Evolutionary conservation across 1,140 invertebrate species (phyloP), one percentile per base, ranked within the genome.

Genomic region (Tribolium madens): DNA sequence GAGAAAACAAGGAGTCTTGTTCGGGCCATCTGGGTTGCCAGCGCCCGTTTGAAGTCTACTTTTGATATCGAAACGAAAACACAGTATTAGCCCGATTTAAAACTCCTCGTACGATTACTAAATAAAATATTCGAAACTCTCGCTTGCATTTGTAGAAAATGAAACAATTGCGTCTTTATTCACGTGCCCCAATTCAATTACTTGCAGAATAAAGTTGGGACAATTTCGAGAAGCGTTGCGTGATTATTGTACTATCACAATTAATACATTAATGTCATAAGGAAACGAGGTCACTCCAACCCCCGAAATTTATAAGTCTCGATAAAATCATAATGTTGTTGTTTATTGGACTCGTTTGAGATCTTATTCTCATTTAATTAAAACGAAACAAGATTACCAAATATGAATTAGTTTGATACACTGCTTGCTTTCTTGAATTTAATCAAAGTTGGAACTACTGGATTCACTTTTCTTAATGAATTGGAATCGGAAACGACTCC

Each of bases 1-100:
- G 21, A 64, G 57, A 64, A 64, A 64, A 64, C 26, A 64, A 33
- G 7, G 57, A 31, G 26, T 31, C 57, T 64, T 64, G 57, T 64
- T 42, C 57, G 5, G 26, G n/a, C 21, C 21, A 12, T 10, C 14
- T n/a, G 10, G n/a, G 57, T 64, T 64, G 57, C 14, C 57, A 64
- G 57, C 31, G 12, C 31, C 57, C 57, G 57, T 64, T 64, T 64
- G 57, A 64, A 64, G 57, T 64, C 57, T 64, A 64, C 9, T 64
- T 64, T 64, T 64, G 57, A 64, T 64, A 64, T 64, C 9, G 7
- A 57, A 64, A 64, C 7, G 26, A 64, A 64, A 64, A 64, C 57
- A 64, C 12, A 31, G 52, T 10, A n/a, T n/a, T 26, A 33, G 52
- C 52, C 52, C 18, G 52, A 18, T 57, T 21, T 57, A 57, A 57